These are phyloP conservation scores for Symphodus melops DNA, from an alignment of 2,113 vertebrate genomes.

Conservation along the genomic window DNA sequence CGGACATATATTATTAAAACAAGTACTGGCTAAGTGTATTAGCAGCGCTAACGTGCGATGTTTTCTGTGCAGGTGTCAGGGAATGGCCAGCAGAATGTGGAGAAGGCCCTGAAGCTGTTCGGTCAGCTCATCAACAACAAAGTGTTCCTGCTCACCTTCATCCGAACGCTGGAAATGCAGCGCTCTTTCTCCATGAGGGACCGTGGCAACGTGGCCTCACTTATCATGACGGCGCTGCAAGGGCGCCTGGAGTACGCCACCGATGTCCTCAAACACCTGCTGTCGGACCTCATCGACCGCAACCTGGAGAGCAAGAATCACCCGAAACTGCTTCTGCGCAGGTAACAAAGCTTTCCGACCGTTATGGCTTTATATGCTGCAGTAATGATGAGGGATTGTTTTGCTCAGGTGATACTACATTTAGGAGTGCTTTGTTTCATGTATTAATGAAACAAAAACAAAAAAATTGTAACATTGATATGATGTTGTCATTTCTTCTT, in stretches of 20 bases:
- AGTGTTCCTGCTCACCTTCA: slow-evolving; percentile 96
- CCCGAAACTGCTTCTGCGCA: slow-evolving; percentile 96
- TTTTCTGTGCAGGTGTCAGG: slow-evolving; percentile 89
- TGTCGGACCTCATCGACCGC: slow-evolving; percentile 97
- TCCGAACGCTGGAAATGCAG: slow-evolving; percentile 95
- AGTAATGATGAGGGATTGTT: no score
- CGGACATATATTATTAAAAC: slow-evolving; percentile 1
- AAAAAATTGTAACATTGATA: no score
- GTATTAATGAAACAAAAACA: no score
- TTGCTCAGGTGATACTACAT: no score
- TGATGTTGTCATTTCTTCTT: neutral
- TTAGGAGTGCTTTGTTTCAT: no score
- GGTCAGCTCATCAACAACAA: slow-evolving; percentile 99
- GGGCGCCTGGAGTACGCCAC: slow-evolving; percentile 97
- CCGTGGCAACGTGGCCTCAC: slow-evolving; percentile 96
- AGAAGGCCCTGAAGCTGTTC: slow-evolving; percentile 97
- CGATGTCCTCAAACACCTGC: slow-evolving; percentile 95
- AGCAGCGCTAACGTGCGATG: neutral
- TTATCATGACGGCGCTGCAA: slow-evolving; percentile 98
- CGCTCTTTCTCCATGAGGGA: slow-evolving; percentile 99
- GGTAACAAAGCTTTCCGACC: slow-evolving; percentile 75
- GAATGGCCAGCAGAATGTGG: slow-evolving; percentile 94
- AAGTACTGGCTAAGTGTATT: neutral
- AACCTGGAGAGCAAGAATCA: slow-evolving; percentile 99
- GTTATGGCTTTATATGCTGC: no score